These are phyloP conservation scores for Caenorhabditis auriculariae DNA, from an alignment of 2,888 invertebrate species.

Conservation along the genomic window DNA sequence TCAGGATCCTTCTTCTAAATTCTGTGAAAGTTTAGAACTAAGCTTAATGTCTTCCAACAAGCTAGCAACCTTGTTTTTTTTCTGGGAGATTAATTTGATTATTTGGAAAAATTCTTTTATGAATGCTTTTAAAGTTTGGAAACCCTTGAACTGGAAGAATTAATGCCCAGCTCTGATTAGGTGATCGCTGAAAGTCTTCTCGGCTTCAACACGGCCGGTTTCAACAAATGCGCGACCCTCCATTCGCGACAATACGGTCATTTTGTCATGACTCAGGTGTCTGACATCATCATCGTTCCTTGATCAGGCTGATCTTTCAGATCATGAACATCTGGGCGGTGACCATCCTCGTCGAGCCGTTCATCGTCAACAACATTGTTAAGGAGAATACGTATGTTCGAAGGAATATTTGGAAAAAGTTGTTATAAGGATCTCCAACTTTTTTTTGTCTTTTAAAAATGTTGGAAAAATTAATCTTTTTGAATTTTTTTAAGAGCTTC, in stretches of 20 bases:
- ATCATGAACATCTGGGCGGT: constrained; percentile 40
- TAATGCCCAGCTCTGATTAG: constrained; percentile 2
- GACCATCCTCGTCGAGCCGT: constrained; percentile 37
- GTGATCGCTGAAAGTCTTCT: constrained; percentile 37
- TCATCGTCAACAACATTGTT: constrained; percentile 33
- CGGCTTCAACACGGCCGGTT: constrained; percentile 40
- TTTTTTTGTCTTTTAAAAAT: too few relatives aligned
- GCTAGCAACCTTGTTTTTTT: too few relatives aligned
- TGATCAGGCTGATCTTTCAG: constrained; percentile 5
- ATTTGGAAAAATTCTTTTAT: too few relatives aligned
- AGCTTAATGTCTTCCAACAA: too few relatives aligned
- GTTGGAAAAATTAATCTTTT: too few relatives aligned
- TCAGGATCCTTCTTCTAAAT: too few relatives aligned
- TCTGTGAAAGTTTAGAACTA: too few relatives aligned
- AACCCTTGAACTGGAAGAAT: background rate
- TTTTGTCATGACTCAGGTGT: constrained; percentile 35
- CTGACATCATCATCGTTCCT: background rate
- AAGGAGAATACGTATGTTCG: constrained; percentile 27
- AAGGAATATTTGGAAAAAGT: too few relatives aligned
- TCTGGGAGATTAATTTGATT: too few relatives aligned
- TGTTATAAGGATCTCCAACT: too few relatives aligned
- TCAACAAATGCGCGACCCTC: constrained; percentile 40
- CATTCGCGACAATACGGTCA: constrained; percentile 37
- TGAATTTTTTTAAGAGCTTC: too few relatives aligned
- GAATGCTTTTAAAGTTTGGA: background rate